These are phyloP conservation scores for Pempheris klunzingeri DNA, from an alignment of 2,797 vertebrate genomes.

Conservation along the genomic window DNA sequence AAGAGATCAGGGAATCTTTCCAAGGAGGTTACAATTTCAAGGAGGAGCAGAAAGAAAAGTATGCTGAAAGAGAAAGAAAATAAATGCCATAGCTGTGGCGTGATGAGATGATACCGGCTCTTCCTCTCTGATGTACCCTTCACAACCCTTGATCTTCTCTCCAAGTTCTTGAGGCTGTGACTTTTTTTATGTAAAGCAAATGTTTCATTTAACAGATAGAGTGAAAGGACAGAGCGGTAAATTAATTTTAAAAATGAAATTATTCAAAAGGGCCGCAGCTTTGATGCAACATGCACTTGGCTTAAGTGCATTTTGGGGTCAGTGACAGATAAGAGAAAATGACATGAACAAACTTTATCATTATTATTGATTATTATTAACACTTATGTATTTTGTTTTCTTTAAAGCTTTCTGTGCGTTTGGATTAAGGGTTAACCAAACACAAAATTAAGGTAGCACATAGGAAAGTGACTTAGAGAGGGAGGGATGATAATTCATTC, in stretches of 20 bases:
- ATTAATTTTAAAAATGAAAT: conserved; percentile 1
- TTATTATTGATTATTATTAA: too few relatives aligned
- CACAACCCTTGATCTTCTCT: conserved; percentile 54
- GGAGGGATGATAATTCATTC: neutral
- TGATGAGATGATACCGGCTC: conserved; percentile 59
- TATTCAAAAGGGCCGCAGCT: conserved; percentile 25
- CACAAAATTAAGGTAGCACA: neutral
- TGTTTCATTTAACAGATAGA: conserved; percentile 47
- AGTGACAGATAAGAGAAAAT: conserved; percentile 6
- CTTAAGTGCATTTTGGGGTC: conserved; percentile 13
- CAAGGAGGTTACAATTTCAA: conserved; percentile 61
- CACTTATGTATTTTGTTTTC: conserved; percentile 8
- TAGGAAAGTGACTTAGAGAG: neutral
- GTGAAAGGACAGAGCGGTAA: conserved; percentile 20
- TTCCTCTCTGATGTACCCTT: conserved; percentile 14
- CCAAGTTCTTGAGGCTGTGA: conserved; percentile 45
- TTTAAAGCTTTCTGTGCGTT: conserved; percentile 9
- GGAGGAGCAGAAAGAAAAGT: conserved; percentile 57
- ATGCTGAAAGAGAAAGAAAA: conserved; percentile 64
- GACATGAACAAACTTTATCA: conserved; percentile 24
- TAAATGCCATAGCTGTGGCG: conserved; percentile 61
- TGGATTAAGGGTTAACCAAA: neutral
- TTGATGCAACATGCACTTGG: conserved; percentile 34
- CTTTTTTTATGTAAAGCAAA: conserved; percentile 41
- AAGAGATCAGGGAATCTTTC: conserved; percentile 54